Evolutionary conservation across 2,888 invertebrate genomes (phyloP).

Genomic region (Pimpla rufipes): DNA sequence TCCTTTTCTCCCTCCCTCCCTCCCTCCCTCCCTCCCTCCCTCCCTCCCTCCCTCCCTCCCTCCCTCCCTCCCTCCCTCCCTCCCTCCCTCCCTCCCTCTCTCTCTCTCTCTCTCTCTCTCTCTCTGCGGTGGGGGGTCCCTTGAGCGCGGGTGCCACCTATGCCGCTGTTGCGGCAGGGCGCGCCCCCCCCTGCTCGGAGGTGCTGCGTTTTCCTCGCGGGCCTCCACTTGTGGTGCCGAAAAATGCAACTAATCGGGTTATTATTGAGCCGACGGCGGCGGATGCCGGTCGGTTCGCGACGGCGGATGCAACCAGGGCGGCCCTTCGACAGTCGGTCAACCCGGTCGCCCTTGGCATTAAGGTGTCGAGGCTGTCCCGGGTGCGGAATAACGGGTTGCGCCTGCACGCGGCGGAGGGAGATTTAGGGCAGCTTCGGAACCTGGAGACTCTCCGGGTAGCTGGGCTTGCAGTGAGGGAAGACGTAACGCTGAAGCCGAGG

Average conservation of each 20-base stretch:
- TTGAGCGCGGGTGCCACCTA: background rate
- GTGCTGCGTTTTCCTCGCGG: background rate
- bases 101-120: too few relatives aligned
- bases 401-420: background rate
- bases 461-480: background rate
- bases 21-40: too few relatives aligned
- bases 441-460: background rate
- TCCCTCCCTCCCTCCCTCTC: too few relatives aligned
- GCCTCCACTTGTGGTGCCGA: background rate
- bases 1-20: too few relatives aligned
- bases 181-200: background rate
- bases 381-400: background rate
- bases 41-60: too few relatives aligned
- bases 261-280: background rate
- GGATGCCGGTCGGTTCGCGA: background rate
- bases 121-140: background rate
- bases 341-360: slow-evolving; percentile 19
- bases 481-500: background rate
- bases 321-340: background rate
- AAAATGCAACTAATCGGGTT: background rate
- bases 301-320: background rate
- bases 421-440: background rate
- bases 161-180: background rate
- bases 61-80: too few relatives aligned
- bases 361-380: background rate